Base-by-base conservation (phyloP, 2,888 invertebrate species). In the Oegoconia quadripuncta region DNA sequence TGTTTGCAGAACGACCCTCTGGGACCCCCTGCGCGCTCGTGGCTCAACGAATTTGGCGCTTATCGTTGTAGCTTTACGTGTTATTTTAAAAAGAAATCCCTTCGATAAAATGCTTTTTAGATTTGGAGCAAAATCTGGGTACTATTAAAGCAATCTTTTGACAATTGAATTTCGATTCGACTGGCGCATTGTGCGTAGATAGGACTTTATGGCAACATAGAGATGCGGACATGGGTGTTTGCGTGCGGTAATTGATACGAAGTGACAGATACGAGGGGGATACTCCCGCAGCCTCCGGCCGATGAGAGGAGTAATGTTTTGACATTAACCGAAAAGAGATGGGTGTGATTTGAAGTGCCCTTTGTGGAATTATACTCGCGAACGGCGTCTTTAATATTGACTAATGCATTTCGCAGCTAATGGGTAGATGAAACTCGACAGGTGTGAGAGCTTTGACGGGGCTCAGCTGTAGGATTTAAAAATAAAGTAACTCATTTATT, bases 311-410 rank as follows among this genome's bases (percentile, higher is more conserved):
- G 76, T 75, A 73, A 77, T 86, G 82, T 86, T 86, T 82, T 87
- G 87, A 86, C 86, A 83, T 86, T 69, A 68, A 76, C 70, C 76
- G 74, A 81, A 76, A 77, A 73, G 79, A 77, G 79, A 80, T 82
- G 86, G 86, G 86, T 86, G 87, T 86, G 87, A 86, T 86, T 84
- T 84, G 82, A 77, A 87, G 86, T 78, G 87, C 83, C 83, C 86
- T 86, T 86, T 87, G 86, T 86, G 86, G 86, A 84, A 86, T 87
- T 87, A 87, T 76, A 81, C 64, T 79, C 83, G 75, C 82, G 82
- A 66, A 75, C 63, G 77, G 78, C 27, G 27, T 27, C 80, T 82
- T 86, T 87, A 86, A 84, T 87, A 87, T 79, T 78, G 78, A 81
- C 86, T 87, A 87, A 87, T 87, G 86, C 81, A 84, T 84, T 81